Evolutionary conservation across 2,797 vertebrate species (phyloP).

Genomic region (Acestrorhynchus altus): DNA sequence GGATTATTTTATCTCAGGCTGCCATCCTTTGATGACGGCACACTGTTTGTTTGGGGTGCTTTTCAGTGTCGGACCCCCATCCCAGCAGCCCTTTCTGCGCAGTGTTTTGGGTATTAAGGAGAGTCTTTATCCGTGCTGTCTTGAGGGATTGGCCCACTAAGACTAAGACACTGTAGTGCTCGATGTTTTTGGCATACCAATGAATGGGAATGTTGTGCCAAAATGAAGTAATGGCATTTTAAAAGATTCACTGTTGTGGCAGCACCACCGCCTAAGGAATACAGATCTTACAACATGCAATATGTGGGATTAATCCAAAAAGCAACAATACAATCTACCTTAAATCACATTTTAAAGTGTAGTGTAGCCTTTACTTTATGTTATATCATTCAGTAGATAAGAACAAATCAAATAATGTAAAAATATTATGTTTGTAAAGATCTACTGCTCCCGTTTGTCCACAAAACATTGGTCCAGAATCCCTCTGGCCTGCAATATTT

Average conservation of each 20-base stretch:
- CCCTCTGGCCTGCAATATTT: no score
- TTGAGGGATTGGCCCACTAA: constrained; percentile 7
- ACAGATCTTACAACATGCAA: neutral
- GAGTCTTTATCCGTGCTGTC: constrained; percentile 23
- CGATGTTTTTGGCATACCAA: neutral
- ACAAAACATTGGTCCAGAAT: no score
- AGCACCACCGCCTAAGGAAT: neutral
- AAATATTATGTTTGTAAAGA: no score
- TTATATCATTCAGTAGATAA: no score
- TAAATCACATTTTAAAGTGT: no score
- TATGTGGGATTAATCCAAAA: neutral
- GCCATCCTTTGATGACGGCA: constrained; percentile 6
- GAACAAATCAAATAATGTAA: no score
- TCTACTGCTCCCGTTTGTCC: no score
- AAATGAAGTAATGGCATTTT: neutral
- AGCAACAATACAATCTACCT: neutral
- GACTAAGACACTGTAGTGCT: neutral
- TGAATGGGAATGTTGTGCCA: neutral
- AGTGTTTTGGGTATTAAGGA: neutral
- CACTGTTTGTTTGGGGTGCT: constrained; percentile 21
- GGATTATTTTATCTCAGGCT: neutral
- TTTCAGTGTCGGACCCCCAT: neutral
- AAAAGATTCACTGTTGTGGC: neutral
- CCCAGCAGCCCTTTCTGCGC: neutral
- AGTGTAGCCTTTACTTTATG: no score